phyloP scores from a whole-genome alignment of 2,888 invertebrate species.

The Tinea trinotella region DNA sequence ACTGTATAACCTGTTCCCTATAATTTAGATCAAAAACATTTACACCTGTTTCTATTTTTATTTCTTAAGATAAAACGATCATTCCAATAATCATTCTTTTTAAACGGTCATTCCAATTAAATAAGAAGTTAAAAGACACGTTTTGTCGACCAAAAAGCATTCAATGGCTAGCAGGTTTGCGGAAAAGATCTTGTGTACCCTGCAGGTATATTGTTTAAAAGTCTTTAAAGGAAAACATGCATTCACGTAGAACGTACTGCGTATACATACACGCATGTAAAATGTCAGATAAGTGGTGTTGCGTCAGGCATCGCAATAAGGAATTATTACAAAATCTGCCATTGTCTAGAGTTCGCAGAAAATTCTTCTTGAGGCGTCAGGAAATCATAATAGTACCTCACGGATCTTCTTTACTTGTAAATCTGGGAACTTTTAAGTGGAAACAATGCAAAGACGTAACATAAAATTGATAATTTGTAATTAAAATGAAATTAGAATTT shows the following conservation, averaged over 20 bases:
- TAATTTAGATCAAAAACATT: neutral
- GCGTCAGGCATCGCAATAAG: constrained; percentile 65
- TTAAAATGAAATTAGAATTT: neutral
- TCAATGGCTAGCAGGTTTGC: too few species aligned
- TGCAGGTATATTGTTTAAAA: neutral
- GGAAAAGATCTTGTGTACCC: too few species aligned
- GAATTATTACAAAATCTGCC: constrained; percentile 65
- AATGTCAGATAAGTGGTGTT: constrained; percentile 30
- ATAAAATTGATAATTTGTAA: constrained; percentile 3
- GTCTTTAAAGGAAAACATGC: neutral
- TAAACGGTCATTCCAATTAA: too few species aligned
- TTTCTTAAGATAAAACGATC: too few species aligned
- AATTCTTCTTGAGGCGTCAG: constrained; percentile 43
- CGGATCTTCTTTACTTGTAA: neutral
- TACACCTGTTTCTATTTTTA: neutral
- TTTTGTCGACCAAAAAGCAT: too few species aligned
- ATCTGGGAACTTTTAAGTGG: neutral
- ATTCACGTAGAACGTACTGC: neutral
- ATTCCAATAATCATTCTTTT: too few species aligned
- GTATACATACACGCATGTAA: neutral
- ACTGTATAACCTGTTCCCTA: neutral
- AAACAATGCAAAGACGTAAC: constrained; percentile 3
- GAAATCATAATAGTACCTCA: neutral
- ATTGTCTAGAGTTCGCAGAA: constrained; percentile 68
- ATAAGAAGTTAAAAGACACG: too few species aligned